Evolutionary conservation across 2,797 vertebrate species (phyloP).

Genomic region (Discoglossus pictus): DNA sequence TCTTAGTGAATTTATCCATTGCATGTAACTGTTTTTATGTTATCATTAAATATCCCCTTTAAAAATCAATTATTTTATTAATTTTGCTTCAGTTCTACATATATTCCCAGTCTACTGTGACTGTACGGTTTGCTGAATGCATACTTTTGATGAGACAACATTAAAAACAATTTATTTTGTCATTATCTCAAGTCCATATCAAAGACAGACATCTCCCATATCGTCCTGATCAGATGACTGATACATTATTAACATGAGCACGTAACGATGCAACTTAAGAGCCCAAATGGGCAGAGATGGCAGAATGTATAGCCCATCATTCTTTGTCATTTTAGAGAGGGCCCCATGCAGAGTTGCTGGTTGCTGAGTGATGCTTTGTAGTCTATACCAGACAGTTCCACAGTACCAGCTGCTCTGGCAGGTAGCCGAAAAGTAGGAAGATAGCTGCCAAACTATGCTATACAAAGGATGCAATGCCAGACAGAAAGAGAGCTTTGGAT

Average conservation of each 20-base stretch:
- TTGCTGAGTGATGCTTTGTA: constrained; percentile 82
- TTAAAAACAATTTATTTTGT: constrained; percentile 24
- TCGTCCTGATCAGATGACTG: constrained; percentile 72
- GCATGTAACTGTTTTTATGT: too few species aligned
- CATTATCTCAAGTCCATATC: constrained; percentile 42
- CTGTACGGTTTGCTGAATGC: too few species aligned
- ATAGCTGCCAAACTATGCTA: constrained; percentile 81
- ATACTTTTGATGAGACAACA: too few species aligned
- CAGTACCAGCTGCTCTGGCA: constrained; percentile 95
- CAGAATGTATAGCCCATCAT: constrained; percentile 76
- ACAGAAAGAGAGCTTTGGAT: constrained; percentile 81
- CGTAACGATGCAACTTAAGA: constrained; percentile 73
- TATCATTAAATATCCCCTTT: too few species aligned
- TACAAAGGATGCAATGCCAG: constrained; percentile 79
- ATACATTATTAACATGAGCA: constrained; percentile 79
- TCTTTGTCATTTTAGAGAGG: constrained; percentile 82
- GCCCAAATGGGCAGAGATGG: constrained; percentile 69
- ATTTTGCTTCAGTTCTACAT: too few species aligned
- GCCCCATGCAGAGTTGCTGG: constrained; percentile 77
- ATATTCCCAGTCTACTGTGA: too few species aligned
- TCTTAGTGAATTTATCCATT: too few species aligned
- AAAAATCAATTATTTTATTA: too few species aligned
- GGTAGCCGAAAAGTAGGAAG: constrained; percentile 83
- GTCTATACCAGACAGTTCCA: constrained; percentile 80
- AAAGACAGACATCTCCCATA: constrained; percentile 56